phyloP scores from a whole-genome alignment of 2,113 vertebrate genomes.

The Psilopsiagon aurifrons region DNA sequence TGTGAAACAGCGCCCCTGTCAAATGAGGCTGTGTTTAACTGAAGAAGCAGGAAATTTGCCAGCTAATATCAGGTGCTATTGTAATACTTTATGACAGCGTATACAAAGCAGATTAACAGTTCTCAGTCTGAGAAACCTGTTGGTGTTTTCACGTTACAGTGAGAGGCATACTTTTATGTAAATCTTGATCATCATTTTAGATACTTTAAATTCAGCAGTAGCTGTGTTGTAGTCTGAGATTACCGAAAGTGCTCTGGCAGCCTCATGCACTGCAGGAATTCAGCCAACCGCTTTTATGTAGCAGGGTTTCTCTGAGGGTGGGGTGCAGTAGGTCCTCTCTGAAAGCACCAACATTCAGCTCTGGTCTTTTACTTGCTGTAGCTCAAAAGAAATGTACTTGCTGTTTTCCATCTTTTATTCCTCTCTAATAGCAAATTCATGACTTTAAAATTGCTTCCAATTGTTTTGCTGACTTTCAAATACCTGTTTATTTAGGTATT shows the following conservation, averaged over 20 bases:
- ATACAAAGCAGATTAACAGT: slow-evolving; percentile 5
- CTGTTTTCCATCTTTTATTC: neutral
- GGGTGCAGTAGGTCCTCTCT: neutral
- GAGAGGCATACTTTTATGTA: neutral
- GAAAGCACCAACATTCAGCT: neutral
- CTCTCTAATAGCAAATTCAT: neutral
- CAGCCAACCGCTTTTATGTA: neutral
- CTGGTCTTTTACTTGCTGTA: neutral
- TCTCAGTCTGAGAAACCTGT: neutral
- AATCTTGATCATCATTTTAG: neutral
- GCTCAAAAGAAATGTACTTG: neutral
- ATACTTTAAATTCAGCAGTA: neutral
- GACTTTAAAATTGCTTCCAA: neutral
- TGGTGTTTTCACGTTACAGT: slow-evolving; percentile 24
- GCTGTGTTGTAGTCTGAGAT: neutral
- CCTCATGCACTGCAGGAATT: neutral
- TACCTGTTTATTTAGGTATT: neutral
- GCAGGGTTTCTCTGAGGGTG: neutral
- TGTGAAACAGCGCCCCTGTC: neutral
- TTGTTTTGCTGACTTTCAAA: neutral
- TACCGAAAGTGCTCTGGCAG: neutral
- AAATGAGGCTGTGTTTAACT: slow-evolving; percentile 27
- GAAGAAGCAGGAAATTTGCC: slow-evolving; percentile 1
- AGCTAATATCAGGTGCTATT: neutral
- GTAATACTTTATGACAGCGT: neutral